Evolutionary conservation across 2,113 vertebrate genomes (phyloP), one percentile per base, ranked within the genome.

Genomic region (Urocitellus parryii): DNA sequence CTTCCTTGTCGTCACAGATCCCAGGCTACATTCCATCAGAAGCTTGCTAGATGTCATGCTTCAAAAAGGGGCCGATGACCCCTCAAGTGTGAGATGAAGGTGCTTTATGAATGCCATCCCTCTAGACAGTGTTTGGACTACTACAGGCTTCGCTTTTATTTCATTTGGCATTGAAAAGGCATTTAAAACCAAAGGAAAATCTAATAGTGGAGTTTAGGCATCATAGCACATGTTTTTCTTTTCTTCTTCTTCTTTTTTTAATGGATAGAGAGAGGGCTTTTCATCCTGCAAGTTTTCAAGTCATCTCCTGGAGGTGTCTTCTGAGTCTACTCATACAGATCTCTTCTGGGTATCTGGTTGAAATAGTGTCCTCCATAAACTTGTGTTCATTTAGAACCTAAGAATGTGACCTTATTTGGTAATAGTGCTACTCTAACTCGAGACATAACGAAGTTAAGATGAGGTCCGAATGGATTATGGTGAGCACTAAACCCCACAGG

Each of bases 131-230:
- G 4, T 94, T 91, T 73, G 45, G 74, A 65, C 29, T 67, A 68
- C 61, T 91, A 48, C 1, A 91, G 22, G 17, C 45, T 95, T 95
- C 65, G 18, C 18, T 95, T 94, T 94, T 78, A 91, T 87, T 96
- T 93, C 92, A 67, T 82, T 82, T 65, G 48, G 56, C 48, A 65
- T n/a, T 51, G 37, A 72, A 88, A 90, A 94, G 42, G 24, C 67
- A 70, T 24, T 45, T 25, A 32, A 29, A 88, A 74, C 32, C 80
- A 73, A 58, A 95, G 86, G 48, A 80, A 93, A 45, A 22, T 77
- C 10, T 94, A 80, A 61, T 13, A 37, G 37, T 96, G 3, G 51
- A 61, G 68, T 88, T 48, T 37, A 72, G 34, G n/a, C 11, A 76
- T 6, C 48, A 4, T 14, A n/a, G 16, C 20, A 25, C 4, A 5